These are phyloP conservation scores for Austrofundulus limnaeus DNA, from an alignment of 2,113 vertebrate genomes.

Conservation along the genomic window DNA sequence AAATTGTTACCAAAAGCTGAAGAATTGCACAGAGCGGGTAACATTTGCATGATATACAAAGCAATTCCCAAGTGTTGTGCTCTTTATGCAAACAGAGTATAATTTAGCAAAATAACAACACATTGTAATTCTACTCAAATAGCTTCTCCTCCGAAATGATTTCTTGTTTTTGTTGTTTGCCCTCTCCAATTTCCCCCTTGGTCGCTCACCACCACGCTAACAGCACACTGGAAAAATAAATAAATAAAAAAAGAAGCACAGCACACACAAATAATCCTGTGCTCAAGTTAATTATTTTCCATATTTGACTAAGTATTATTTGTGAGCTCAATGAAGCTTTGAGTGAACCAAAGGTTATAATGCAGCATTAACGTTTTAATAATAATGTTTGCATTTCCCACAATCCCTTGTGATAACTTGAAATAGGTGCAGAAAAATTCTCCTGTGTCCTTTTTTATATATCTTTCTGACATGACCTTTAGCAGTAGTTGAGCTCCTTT, in stretches of 20 bases:
- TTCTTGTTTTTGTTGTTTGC: conserved; percentile 63
- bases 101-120: conserved; percentile 60
- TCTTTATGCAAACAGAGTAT: conserved; percentile 64
- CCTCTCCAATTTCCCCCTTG: conserved; percentile 71
- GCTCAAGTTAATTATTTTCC: conserved; percentile 63
- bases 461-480: conserved; percentile 9
- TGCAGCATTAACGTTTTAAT: conserved; percentile 25
- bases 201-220: conserved; percentile 59
- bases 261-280: conserved; percentile 48
- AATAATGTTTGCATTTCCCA: conserved; percentile 7
- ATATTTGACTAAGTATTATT: conserved; percentile 60
- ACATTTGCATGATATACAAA: conserved; percentile 60
- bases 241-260: no score
- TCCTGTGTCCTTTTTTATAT: conserved; percentile 8
- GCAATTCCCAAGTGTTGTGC: conserved; percentile 55
- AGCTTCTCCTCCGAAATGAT: conserved; percentile 56
- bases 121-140: conserved; percentile 69
- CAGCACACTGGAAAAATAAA: conserved; percentile 46
- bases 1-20: conserved; percentile 31
- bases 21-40: conserved; percentile 29
- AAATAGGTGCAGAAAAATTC: conserved; percentile 13
- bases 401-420: neutral
- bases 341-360: conserved; percentile 30
- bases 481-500: conserved; percentile 1
- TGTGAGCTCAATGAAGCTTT: conserved; percentile 34